These are phyloP conservation scores for Alcedo quadribrachys DNA, from an alignment of 2,797 vertebrate species.

Conservation along the genomic window DNA sequence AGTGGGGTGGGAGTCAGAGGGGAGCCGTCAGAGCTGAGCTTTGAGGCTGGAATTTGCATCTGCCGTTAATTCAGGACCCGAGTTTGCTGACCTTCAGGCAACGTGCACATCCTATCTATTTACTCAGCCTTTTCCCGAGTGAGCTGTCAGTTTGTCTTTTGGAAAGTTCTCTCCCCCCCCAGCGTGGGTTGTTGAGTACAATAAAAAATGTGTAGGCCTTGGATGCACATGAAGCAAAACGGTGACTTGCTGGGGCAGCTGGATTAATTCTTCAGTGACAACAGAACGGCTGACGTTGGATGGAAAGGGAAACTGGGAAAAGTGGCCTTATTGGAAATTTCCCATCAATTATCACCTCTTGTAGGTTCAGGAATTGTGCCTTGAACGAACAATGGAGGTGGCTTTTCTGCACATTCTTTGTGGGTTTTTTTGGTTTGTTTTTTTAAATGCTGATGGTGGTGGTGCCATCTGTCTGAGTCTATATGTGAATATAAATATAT, in stretches of 20 bases:
- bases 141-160: conserved; percentile 47
- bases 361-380: conserved; percentile 37
- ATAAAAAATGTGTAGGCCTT: conserved; percentile 33
- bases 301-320: not conserved
- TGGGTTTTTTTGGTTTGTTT: not conserved
- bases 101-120: not conserved
- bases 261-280: conserved; percentile 55
- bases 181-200: not conserved
- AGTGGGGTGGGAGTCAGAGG: not conserved
- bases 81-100: conserved; percentile 51
- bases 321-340: conserved; percentile 33
- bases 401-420: not conserved
- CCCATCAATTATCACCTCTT: conserved; percentile 27
- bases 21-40: conserved; percentile 17
- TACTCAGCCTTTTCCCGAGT: conserved; percentile 40
- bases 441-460: not conserved
- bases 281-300: conserved; percentile 7
- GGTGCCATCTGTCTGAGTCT: not conserved
- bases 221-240: not conserved
- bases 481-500: not conserved
- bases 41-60: conserved; percentile 46
- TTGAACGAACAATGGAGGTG: not conserved
- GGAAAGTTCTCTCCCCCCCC: not conserved
- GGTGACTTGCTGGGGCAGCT: not conserved
- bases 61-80: conserved; percentile 14